phyloP scores from a whole-genome alignment of 2,113 vertebrate genomes.

The Scolopax mira region DNA sequence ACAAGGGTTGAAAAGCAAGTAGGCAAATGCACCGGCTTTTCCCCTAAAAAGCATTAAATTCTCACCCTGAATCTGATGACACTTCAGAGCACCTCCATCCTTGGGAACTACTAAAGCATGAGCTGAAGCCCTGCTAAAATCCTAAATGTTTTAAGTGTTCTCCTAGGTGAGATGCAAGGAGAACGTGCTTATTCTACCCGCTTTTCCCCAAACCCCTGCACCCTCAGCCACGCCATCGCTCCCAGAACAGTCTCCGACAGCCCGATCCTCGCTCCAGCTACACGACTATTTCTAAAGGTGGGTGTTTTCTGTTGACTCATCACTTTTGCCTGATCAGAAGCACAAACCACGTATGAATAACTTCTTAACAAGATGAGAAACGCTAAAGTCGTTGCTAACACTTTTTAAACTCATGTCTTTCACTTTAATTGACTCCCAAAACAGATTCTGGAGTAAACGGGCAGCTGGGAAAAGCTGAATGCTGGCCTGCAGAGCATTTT shows the following conservation, averaged over 20 bases:
- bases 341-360: not conserved
- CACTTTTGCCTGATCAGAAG: not conserved
- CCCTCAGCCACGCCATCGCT: accelerated
- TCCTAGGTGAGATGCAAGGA: not conserved
- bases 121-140: not conserved
- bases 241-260: not conserved
- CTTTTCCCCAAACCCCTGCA: not conserved
- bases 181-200: accelerated
- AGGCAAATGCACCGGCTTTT: not conserved
- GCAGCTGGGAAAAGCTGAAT: not conserved
- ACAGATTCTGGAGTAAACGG: not conserved
- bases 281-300: not conserved
- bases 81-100: not conserved
- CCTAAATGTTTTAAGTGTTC: too few species aligned
- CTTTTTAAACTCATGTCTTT: not conserved
- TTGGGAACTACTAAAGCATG: not conserved
- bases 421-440: not conserved
- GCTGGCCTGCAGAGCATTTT: not conserved
- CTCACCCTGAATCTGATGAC: accelerated
- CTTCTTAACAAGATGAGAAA: not conserved
- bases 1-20: not conserved
- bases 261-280: accelerated
- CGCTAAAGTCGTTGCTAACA: not conserved
- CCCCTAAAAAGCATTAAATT: not conserved
- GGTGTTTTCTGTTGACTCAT: not conserved